Percentiles rank a stretch among this genome's conserved stretches.
Conservation (phyloP, 1,140 invertebrate species). For the Calephelis virginiensis region DNA sequence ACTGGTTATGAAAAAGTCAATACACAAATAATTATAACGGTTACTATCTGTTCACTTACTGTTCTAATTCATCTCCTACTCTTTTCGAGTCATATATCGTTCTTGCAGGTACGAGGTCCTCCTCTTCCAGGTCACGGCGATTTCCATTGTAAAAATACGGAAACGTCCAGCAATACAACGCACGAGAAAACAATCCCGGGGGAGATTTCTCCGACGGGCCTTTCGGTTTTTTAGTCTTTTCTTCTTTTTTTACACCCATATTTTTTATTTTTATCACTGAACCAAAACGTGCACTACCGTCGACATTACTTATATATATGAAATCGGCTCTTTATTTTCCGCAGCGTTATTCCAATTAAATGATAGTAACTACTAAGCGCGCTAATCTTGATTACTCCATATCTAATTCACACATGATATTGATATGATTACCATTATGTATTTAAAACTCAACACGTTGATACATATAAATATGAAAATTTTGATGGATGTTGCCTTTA, state of each 20-base stretch:
- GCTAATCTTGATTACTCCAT: slow-evolving; percentile 38
- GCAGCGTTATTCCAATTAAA: slow-evolving; percentile 28
- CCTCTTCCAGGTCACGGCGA: slow-evolving; percentile 81
- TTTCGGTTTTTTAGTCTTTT: slow-evolving; percentile 25
- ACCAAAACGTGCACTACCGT: slow-evolving; percentile 28
- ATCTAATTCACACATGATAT: slow-evolving; percentile 29
- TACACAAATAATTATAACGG: too few relatives aligned
- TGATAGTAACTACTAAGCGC: slow-evolving; percentile 16
- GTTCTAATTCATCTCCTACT: slow-evolving; percentile 80
- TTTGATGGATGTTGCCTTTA: too few relatives aligned
- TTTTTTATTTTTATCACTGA: slow-evolving; percentile 29
- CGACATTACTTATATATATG: slow-evolving; percentile 31
- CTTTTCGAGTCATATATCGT: slow-evolving; percentile 76
- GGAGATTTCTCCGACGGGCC: slow-evolving; percentile 38
- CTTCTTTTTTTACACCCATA: slow-evolving; percentile 27
- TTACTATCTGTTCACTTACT: slow-evolving; percentile 56
- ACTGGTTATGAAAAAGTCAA: too few relatives aligned
- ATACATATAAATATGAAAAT: too few relatives aligned
- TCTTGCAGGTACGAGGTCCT: slow-evolving; percentile 82
- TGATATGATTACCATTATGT: too few relatives aligned
- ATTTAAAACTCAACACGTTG: too few relatives aligned
- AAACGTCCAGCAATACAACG: slow-evolving; percentile 80
- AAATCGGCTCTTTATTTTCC: slow-evolving; percentile 29
- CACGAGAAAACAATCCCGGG: slow-evolving; percentile 49
- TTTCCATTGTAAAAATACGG: slow-evolving; percentile 82